Evolutionary conservation across 2,888 invertebrate genomes (phyloP).

Genomic region (Leucania comma): DNA sequence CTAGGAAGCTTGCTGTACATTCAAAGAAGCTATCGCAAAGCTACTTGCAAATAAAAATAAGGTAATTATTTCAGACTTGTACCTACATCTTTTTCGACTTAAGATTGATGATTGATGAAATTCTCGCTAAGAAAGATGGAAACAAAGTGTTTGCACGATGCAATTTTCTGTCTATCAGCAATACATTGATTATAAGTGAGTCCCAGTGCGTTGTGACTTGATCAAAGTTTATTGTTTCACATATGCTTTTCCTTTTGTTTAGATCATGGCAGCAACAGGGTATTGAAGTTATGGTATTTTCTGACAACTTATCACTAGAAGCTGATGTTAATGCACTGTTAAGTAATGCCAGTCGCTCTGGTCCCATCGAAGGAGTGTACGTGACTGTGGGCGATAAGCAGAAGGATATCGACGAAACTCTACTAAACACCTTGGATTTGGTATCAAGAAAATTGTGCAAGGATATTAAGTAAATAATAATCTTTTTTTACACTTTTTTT

Average conservation of each 20-base stretch:
- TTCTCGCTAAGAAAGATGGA: not conserved
- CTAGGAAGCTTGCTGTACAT: slow-evolving; percentile 68
- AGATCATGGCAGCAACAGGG: slow-evolving; percentile 49
- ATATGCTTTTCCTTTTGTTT: not conserved
- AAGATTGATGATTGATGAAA: too few species aligned
- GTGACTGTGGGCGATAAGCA: slow-evolving; percentile 33
- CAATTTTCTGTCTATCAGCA: not conserved
- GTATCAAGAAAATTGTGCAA: slow-evolving; percentile 39
- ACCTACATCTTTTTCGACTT: not conserved
- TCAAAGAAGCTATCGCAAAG: slow-evolving; percentile 16
- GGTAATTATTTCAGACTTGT: slow-evolving; percentile 36
- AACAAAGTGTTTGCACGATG: not conserved
- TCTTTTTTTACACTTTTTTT: not conserved
- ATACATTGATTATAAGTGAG: too few species aligned
- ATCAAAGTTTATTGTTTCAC: too few species aligned
- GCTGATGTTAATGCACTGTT: slow-evolving; percentile 21
- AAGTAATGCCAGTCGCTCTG: slow-evolving; percentile 21
- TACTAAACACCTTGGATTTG: slow-evolving; percentile 32
- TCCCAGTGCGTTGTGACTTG: too few species aligned
- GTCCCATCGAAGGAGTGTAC: slow-evolving; percentile 45
- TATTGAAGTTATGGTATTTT: slow-evolving; percentile 29
- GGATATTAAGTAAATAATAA: slow-evolving; percentile 41
- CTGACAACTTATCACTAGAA: slow-evolving; percentile 27
- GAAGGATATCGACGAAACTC: slow-evolving; percentile 7
- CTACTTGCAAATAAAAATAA: slow-evolving; percentile 52